Evolutionary conservation across 2,888 invertebrate genomes (phyloP), one percentile per base, ranked within the genome.

Genomic region (Corbicula japonica): DNA sequence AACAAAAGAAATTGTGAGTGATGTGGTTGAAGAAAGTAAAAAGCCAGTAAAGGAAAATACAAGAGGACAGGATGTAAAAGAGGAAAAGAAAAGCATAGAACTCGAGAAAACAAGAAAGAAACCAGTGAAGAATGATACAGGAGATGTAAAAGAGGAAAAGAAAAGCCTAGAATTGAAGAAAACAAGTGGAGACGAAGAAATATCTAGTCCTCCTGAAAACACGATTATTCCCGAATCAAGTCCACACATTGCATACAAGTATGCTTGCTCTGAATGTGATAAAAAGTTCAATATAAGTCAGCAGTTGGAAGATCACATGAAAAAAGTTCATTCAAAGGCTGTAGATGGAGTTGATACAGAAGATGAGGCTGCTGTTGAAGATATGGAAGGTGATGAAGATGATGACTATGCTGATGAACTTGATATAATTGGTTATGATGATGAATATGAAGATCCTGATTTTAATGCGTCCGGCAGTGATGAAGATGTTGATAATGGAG

Each of bases 301-400:
- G 66, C 30, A 77, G 6, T 50, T 74, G 10, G 68, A 74, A 41
- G 68, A 81, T 34, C 81, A 81, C 21, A 63, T 69, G 69, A 78
- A 73, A 28, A 73, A 50, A 8, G 26, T 66, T 38, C 66, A 66
- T 66, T 52, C 52, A 6, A 54, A 66, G 26, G 26, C 8, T 35
- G 48, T 60, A 38, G 50, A 60, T 60, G 66, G 66, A n/a, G 30
- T 66, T 35, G 38, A 50, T 21, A 38, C 66, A 21, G 58, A 72
- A 2, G 30, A 61, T 41, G 65, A 46, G 46, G 65, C 56, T 10
- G 21, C 44, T 68, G 58, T 23, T 28, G 44, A 12, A n/a, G 74
- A 70, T 34, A 58, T 30, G 15, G 66, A 60, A 38, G 68, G 38
- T 28, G 50, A 46, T 50, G 65, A 63, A 30, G 54, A 61, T 21